phyloP scores from a whole-genome alignment of 2,797 vertebrate genomes.

The Chromobotia macracanthus region DNA sequence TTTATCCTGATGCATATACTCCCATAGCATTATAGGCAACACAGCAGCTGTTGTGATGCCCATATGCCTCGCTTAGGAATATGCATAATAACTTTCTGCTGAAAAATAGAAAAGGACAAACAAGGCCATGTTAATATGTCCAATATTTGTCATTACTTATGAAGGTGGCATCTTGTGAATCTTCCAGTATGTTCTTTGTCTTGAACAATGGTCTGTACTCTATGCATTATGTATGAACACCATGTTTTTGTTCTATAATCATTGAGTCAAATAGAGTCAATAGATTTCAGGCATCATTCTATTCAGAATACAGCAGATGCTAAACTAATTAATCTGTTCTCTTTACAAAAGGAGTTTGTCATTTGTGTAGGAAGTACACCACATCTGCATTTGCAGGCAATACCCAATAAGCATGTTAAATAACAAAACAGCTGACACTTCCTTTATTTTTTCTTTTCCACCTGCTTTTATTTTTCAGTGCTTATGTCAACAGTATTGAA shows the following conservation, averaged over 20 bases:
- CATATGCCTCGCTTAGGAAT: background rate
- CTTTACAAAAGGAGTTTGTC: background rate
- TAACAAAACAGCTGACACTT: conserved; percentile 12
- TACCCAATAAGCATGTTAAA: background rate
- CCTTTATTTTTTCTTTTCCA: background rate
- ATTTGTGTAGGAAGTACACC: background rate
- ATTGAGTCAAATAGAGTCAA: background rate
- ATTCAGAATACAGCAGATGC: background rate
- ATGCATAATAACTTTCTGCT: background rate
- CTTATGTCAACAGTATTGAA: conserved; percentile 23
- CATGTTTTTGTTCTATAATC: background rate
- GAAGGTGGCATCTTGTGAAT: background rate
- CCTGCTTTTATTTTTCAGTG: conserved; percentile 1
- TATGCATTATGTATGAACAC: conserved; percentile 1
- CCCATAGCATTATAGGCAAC: conserved; percentile 6
- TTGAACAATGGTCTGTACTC: background rate
- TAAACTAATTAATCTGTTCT: background rate
- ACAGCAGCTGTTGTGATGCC: conserved; percentile 1
- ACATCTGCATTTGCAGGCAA: conserved; percentile 9
- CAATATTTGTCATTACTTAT: background rate
- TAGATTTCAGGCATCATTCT: background rate
- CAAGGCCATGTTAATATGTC: background rate
- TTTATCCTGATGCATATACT: conserved; percentile 43
- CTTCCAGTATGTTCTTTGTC: background rate
- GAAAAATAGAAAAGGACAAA: conserved; percentile 16